Evolutionary conservation across 1,140 invertebrate species (phyloP), one percentile per base, ranked within the genome.

Genomic region (Drosophila melanogaster): DNA sequence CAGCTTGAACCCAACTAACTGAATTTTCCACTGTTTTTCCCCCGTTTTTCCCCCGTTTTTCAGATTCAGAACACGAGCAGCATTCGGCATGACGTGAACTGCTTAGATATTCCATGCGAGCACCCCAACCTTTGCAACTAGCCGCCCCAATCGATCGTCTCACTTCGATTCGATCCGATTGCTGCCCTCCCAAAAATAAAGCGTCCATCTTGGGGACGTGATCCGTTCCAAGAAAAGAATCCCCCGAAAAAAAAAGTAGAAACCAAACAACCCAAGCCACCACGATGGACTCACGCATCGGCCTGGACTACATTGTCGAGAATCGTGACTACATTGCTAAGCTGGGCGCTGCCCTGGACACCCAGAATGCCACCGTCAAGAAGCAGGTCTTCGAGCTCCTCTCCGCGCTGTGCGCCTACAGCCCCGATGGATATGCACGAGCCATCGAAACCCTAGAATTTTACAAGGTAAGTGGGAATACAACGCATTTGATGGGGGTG

Each of bases 321-420:
- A 97, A 98, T 93, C 95, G 95, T 70, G 97, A 98, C 92, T 98
- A 98, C 93, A 97, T 97, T 75, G 94, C 95, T 55, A 98, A 98
- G 93, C 95, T 98, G 86, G 97, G 97, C 40, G 95, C 95, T 93
- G 97, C 97, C 74, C 93, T 98, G 89, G 96, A 97, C 92, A 97
- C 96, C 43, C 95, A 94, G 69, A 97, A 97, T 90, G 94, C 94
- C 46, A 95, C 96, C 26, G 97, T 98, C 70, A 98, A 98, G 94
- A 98, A 98, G 93, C 97, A 98, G 94, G 96, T 97, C 75, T 97
- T 98, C 91, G 97, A 98, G 93, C 93, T 98, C 56, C 94, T 98
- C 55, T 97, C 97, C 40, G 97, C 97, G 1, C 94, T 98, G 30
- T 98, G 97, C 92, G 96, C 97, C 44, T 97, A 98, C 94, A 97